phyloP scores from a whole-genome alignment of 2,888 invertebrate species.

The Nomada fucata region DNA sequence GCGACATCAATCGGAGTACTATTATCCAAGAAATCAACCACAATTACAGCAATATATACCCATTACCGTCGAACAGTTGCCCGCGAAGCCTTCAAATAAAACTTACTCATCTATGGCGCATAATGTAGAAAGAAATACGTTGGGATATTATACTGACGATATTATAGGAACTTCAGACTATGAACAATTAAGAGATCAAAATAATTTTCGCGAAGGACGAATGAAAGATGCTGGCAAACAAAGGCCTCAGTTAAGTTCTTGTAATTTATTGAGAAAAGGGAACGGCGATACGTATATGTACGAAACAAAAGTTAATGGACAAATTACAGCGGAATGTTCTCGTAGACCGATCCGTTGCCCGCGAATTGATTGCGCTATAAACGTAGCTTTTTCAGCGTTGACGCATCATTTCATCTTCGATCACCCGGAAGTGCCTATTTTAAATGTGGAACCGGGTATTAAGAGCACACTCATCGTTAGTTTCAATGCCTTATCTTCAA shows the following conservation, averaged over 20 bases:
- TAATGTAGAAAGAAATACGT: slow-evolving; percentile 24
- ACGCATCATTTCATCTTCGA: slow-evolving; percentile 86
- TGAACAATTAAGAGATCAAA: slow-evolving; percentile 23
- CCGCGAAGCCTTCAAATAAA: slow-evolving; percentile 55
- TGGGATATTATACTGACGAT: slow-evolving; percentile 13
- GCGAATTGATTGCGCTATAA: slow-evolving; percentile 85
- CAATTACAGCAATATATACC: slow-evolving; percentile 10
- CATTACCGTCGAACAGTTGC: slow-evolving; percentile 46
- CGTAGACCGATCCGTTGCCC: slow-evolving; percentile 85
- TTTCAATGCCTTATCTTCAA: slow-evolving; percentile 74
- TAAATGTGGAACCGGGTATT: slow-evolving; percentile 79
- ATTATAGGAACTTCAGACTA: slow-evolving; percentile 23
- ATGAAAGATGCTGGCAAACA: slow-evolving; percentile 31
- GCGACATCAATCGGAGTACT: slow-evolving; percentile 26
- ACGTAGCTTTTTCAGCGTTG: slow-evolving; percentile 85
- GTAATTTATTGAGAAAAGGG: slow-evolving; percentile 65
- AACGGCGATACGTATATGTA: slow-evolving; percentile 54
- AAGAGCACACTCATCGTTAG: slow-evolving; percentile 80
- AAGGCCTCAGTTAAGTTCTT: slow-evolving; percentile 67
- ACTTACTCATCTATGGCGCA: slow-evolving; percentile 43
- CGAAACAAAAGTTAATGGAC: slow-evolving; percentile 72
- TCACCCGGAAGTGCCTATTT: slow-evolving; percentile 85
- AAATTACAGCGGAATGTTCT: slow-evolving; percentile 77
- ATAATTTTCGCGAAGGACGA: slow-evolving; percentile 39
- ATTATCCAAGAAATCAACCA: slow-evolving; percentile 37